Conservation (phyloP, 1,140 invertebrate genomes). For the Drosophila suzukii region DNA sequence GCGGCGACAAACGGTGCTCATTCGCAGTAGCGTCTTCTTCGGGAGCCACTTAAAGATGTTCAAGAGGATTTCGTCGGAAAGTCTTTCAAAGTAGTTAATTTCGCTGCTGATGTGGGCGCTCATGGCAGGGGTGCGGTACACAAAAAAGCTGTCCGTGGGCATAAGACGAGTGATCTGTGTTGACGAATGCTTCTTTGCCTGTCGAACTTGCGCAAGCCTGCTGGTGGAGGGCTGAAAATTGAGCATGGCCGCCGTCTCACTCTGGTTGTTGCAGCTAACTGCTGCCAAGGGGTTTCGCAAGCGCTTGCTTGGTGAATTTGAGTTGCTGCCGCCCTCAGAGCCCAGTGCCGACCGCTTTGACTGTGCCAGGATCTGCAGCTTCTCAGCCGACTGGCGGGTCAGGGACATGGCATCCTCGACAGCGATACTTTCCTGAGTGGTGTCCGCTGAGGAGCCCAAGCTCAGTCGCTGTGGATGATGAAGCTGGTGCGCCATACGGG, state of each 20-base stretch:
- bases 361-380: conserved; percentile 41
- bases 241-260: conserved; percentile 34
- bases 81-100: conserved; percentile 86
- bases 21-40: conserved; percentile 89
- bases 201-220: conserved; percentile 55
- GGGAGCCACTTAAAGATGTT: conserved; percentile 92
- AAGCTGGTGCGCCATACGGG: conserved; percentile 67
- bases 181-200: conserved; percentile 34
- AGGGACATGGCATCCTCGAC: conserved; percentile 36
- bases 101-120: conserved; percentile 59
- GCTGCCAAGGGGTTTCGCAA: conserved; percentile 69
- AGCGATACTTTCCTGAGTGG: conserved; percentile 52
- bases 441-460: conserved; percentile 45
- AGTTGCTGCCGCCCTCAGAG: conserved; percentile 54
- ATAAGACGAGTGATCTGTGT: conserved; percentile 6
- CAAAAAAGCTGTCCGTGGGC: conserved; percentile 61
- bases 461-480: conserved; percentile 55
- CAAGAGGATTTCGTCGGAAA: conserved; percentile 94
- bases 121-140: conserved; percentile 65
- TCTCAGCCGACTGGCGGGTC: conserved; percentile 39
- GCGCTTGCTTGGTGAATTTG: conserved; percentile 69
- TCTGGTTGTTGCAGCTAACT: conserved; percentile 48
- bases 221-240: conserved; percentile 72
- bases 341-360: conserved; percentile 42
- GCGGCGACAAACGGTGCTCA: conserved; percentile 89